These are phyloP conservation scores for Thalpophila matura DNA, from an alignment of 2,888 invertebrate genomes.

Conservation along the genomic window DNA sequence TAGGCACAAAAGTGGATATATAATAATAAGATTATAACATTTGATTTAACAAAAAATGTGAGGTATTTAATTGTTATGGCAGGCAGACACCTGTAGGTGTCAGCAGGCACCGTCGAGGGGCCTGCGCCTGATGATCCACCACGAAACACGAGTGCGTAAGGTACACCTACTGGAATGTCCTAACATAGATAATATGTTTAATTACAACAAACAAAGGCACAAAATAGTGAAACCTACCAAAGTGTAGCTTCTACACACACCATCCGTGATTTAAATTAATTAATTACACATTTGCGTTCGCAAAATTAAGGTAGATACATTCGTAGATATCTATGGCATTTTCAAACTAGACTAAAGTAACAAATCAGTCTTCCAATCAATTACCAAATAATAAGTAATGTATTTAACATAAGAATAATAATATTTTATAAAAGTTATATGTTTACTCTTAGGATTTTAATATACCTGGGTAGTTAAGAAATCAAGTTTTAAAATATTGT, in stretches of 20 bases:
- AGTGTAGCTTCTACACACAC: constrained; percentile 83
- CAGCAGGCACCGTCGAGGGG: constrained; percentile 17
- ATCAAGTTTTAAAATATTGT: constrained; percentile 45
- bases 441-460: constrained; percentile 58
- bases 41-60: constrained; percentile 79
- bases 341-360: constrained; percentile 90
- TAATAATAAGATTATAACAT: constrained; percentile 80
- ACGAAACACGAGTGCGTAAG: constrained; percentile 74
- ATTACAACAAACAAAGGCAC: constrained; percentile 89
- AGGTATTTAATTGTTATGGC: constrained; percentile 69
- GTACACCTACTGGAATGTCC: constrained; percentile 86
- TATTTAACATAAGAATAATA: constrained; percentile 78
- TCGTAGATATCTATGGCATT: constrained; percentile 88
- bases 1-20: constrained; percentile 87
- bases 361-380: constrained; percentile 90
- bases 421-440: constrained; percentile 56
- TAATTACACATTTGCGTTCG: constrained; percentile 75
- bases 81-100: constrained; percentile 39
- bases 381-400: constrained; percentile 85
- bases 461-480: constrained; percentile 48
- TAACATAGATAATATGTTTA: constrained; percentile 75
- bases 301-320: constrained; percentile 78
- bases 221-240: constrained; percentile 81
- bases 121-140: constrained; percentile 49
- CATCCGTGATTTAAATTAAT: constrained; percentile 77